Percentiles rank a stretch among this genome's conserved stretches.
These are phyloP conservation scores for Entosphenus tridentatus DNA, from an alignment of 2,113 vertebrate genomes.

Conservation along the genomic window DNA sequence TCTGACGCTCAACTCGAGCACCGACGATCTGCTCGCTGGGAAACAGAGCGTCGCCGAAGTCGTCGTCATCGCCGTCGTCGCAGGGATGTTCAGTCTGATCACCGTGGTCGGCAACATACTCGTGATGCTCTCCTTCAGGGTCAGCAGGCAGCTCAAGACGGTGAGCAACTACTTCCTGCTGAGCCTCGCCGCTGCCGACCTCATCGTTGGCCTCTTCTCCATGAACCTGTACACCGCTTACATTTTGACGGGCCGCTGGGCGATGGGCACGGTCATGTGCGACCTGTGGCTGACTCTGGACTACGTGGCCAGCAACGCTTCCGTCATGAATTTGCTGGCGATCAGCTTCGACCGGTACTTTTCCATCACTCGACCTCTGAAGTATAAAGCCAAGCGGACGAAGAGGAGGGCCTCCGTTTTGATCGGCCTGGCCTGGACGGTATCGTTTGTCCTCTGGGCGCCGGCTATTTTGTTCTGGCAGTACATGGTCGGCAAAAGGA, in stretches of 20 bases:
- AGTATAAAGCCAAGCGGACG: conserved; percentile 76
- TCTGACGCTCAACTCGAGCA: too few species aligned
- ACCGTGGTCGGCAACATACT: conserved; percentile 79
- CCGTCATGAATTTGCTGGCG: conserved; percentile 87
- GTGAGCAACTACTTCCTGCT: conserved; percentile 94
- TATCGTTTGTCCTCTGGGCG: conserved; percentile 85
- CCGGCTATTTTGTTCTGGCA: conserved; percentile 92
- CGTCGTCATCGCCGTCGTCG: conserved; percentile 62
- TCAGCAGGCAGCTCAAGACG: conserved; percentile 92
- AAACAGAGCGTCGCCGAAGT: conserved; percentile 21
- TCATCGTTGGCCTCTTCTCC: conserved; percentile 86
- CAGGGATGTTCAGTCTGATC: conserved; percentile 65
- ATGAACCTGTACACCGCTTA: conserved; percentile 98
- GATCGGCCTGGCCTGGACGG: conserved; percentile 84
- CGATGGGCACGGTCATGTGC: conserved; percentile 67
- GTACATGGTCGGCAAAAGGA: conserved; percentile 46
- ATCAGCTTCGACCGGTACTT: conserved; percentile 98
- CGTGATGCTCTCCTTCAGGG: conserved; percentile 84
- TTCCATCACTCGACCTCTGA: conserved; percentile 82
- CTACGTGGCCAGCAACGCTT: conserved; percentile 92
- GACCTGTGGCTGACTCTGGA: conserved; percentile 86
- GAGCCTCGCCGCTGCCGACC: conserved; percentile 78
- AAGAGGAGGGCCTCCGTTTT: conserved; percentile 68
- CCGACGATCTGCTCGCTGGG: too few species aligned
- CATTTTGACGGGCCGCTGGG: conserved; percentile 86